phyloP scores from a whole-genome alignment of 2,797 vertebrate genomes.

The Sebastiscus tertius region DNA sequence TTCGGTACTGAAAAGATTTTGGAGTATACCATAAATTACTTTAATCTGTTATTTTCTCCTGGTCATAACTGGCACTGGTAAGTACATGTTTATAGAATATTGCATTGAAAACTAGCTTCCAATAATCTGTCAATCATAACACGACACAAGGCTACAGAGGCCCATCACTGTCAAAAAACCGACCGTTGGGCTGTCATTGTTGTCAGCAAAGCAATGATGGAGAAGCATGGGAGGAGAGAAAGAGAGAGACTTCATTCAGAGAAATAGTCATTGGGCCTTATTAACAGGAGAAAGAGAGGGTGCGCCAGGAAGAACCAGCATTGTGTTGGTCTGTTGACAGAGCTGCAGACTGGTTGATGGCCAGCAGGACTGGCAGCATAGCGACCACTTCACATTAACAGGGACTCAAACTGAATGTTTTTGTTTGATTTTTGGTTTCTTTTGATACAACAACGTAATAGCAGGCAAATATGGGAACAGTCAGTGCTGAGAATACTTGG shows the following conservation, averaged over 20 bases:
- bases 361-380: background rate
- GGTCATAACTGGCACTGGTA: background rate
- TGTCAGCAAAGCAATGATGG: slow-evolving; percentile 14
- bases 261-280: background rate
- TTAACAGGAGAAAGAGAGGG: background rate
- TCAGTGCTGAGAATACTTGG: background rate
- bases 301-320: background rate
- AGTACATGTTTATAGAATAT: background rate
- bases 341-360: background rate
- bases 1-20: background rate
- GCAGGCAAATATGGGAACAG: background rate
- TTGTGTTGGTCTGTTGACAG: background rate
- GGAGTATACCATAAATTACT: background rate
- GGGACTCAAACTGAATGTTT: background rate
- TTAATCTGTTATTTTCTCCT: background rate
- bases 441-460: background rate
- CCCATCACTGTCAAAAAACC: slow-evolving; percentile 8
- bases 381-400: background rate
- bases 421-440: background rate
- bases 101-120: background rate
- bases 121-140: slow-evolving; percentile 19
- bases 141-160: background rate
- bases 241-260: background rate
- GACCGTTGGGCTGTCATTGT: background rate
- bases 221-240: background rate